Percentiles rank a stretch among this genome's conserved stretches.
Evolutionary conservation across 2,113 vertebrate genomes (phyloP).

Genomic region (Xyrauchen texanus): DNA sequence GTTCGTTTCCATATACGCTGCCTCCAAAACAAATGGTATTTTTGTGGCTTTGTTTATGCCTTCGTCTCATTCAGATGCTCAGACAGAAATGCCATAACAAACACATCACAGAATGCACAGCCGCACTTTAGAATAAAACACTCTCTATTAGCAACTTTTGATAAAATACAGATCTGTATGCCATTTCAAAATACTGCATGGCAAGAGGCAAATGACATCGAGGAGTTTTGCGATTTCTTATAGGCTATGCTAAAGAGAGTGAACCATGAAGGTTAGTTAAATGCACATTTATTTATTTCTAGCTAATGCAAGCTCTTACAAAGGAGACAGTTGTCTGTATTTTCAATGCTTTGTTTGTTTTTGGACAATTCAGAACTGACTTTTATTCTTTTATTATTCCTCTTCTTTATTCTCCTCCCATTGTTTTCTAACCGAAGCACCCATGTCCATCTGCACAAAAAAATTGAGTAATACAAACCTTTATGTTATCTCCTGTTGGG

Average conservation of each 20-base stretch:
- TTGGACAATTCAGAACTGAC: no score
- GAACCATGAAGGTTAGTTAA: not conserved
- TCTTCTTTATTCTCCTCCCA: no score
- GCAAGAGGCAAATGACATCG: constrained; percentile 12
- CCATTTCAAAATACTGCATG: constrained; percentile 45
- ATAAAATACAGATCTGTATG: constrained; percentile 64
- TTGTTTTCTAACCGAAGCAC: no score
- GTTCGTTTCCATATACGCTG: constrained; percentile 80
- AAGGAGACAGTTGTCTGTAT: no score
- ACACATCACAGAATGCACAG: not conserved
- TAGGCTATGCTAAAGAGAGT: not conserved
- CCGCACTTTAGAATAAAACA: not conserved
- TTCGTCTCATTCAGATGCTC: constrained; percentile 60
- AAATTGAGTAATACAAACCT: no score
- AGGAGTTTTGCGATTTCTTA: not conserved
- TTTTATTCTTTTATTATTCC: no score
- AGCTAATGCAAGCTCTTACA: not conserved
- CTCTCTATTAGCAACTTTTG: constrained; percentile 2
- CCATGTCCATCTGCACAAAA: no score
- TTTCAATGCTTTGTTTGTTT: no score
- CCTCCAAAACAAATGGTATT: constrained; percentile 81
- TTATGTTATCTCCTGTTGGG: no score
- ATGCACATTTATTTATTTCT: not conserved
- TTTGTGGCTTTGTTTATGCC: constrained; percentile 81
- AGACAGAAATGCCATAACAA: constrained; percentile 10